phyloP scores from a whole-genome alignment of 2,888 invertebrate species.

The Chymomyza caudatula region DNA sequence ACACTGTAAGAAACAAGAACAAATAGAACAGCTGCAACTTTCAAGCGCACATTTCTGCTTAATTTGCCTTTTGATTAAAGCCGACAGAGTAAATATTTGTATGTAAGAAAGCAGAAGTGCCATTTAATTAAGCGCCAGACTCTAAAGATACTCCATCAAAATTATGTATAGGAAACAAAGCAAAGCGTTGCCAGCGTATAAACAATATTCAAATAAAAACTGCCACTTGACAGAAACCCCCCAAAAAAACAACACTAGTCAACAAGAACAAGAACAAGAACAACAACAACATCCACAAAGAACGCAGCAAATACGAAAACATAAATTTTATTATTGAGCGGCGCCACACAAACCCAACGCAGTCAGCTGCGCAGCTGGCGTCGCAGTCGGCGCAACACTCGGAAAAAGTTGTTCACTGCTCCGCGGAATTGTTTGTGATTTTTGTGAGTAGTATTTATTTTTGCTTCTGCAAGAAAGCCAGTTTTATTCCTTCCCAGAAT shows the following conservation, averaged over 20 bases:
- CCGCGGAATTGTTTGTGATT: constrained; percentile 39
- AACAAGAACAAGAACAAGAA: background rate
- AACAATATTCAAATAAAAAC: background rate
- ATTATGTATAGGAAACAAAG: background rate
- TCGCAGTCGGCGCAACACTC: constrained; percentile 10
- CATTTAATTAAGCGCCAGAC: constrained; percentile 55
- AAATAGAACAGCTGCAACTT: too few relatives aligned
- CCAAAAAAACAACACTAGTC: too few relatives aligned
- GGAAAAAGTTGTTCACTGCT: constrained; percentile 38
- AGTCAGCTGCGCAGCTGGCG: too few relatives aligned
- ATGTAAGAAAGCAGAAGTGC: constrained; percentile 22
- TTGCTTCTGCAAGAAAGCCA: constrained; percentile 38
- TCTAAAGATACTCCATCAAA: background rate
- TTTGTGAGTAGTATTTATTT: constrained; percentile 21
- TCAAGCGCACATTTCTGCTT: background rate
- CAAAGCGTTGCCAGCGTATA: background rate
- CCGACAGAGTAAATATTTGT: constrained; percentile 55
- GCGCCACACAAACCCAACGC: constrained; percentile 18
- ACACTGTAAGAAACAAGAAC: background rate
- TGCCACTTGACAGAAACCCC: background rate
- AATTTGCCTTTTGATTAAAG: constrained; percentile 41
- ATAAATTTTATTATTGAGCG: constrained; percentile 57
- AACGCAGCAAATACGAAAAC: constrained; percentile 30
- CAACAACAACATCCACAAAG: background rate
- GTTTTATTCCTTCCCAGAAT: constrained; percentile 65